Percentiles rank a stretch among this genome's conserved stretches.
Evolutionary conservation across 1,140 invertebrate species (phyloP).

Genomic region (Halesus radiatus): DNA sequence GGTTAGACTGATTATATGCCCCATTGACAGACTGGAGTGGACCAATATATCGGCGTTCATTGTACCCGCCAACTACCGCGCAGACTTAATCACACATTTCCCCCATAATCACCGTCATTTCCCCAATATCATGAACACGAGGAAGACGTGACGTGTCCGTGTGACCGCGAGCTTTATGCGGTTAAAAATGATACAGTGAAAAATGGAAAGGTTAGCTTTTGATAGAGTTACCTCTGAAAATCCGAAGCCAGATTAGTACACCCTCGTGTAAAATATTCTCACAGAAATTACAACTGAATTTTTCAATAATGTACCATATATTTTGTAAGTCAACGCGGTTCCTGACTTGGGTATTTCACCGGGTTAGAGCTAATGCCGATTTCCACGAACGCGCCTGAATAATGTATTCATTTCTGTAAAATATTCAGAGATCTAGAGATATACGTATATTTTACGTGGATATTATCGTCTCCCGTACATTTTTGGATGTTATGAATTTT

Average conservation of each 20-base stretch:
- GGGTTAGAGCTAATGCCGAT: conserved; percentile 26
- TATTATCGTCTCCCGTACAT: conserved; percentile 50
- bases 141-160: too few relatives aligned
- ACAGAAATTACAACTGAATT: neutral
- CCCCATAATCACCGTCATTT: neutral
- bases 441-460: conserved; percentile 19
- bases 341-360: neutral
- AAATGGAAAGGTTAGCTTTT: too few relatives aligned
- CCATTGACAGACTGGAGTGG: conserved; percentile 10
- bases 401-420: conserved; percentile 41
- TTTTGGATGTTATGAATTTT: conserved; percentile 46
- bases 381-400: conserved; percentile 42
- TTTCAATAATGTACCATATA: conserved; percentile 21
- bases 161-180: too few relatives aligned
- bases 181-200: too few relatives aligned
- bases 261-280: too few relatives aligned
- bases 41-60: conserved; percentile 1
- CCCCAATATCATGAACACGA: too few relatives aligned
- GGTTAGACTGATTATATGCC: conserved; percentile 21
- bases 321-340: conserved; percentile 22
- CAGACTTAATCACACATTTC: neutral
- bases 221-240: too few relatives aligned
- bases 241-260: too few relatives aligned
- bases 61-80: too few relatives aligned
- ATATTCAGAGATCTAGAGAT: conserved; percentile 49